Evolutionary conservation across 2,888 invertebrate species (phyloP), one percentile per base, ranked within the genome.

Genomic region (Trichogramma evanescens): DNA sequence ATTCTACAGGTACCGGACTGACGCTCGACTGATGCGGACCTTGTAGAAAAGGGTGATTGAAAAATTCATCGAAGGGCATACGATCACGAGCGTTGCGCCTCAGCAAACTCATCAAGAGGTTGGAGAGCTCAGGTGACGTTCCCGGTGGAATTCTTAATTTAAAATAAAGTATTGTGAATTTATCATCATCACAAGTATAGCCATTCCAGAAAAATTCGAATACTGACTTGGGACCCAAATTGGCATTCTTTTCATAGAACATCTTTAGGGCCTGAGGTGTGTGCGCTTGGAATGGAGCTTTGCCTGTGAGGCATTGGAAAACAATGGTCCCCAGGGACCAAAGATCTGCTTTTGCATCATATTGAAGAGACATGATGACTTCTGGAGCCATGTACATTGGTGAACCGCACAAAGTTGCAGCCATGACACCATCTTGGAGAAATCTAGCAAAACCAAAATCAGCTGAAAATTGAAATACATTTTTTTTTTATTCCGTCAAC

Each of bases 381-480:
- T 98, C 97, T 1, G 97, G 97, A 44, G 97, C 97, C 98, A 99
- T 99, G 77, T 99, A 99, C 99, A 99, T 99, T 9, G 99, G 99
- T 53, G 98, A 99, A 52, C 99, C 99, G 80, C 99, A 99, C 49
- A 99, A 83, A 43, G 99, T 99, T 65, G 96, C 98, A 58, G 99
- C 99, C 99, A 99, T 99, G 58, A 95, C 96, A 65, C 99, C 99
- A 77, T 98, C 98, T 80, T 94, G 92, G 52, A 99, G 84, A 80
- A 99, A 98, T 76, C 99, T 85, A 57, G 99, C 99, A 82, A 99
- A 99, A 55, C 99, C 99, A 82, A 99, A 99, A 83, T 99, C 99
- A 74, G 97, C 97, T 91, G 79, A 41, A 61, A 57, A 58, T 43
- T 26, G 26, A 50, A 63, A 43, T n/a, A 13, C 9, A 50, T 9